Base-by-base conservation (phyloP, 2,113 vertebrate genomes). In the Thamnaconus septentrionalis region DNA sequence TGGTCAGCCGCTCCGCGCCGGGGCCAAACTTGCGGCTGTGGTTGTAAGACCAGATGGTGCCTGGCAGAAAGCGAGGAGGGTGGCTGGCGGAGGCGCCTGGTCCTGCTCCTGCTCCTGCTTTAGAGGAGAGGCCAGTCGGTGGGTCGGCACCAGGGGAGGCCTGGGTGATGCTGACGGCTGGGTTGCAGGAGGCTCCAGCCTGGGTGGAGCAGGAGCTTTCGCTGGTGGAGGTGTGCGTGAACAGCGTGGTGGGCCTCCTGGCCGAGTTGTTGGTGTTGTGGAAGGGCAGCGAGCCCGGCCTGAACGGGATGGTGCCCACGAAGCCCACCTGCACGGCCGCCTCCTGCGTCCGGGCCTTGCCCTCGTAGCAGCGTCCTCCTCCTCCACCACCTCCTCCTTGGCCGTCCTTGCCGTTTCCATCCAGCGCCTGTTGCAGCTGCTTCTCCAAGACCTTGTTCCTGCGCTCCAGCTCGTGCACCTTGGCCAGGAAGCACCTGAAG, bases 21-120 rank as follows among this genome's bases (percentile, higher is more conserved):
- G 94, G 83, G 8, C 94, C 94, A 6, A 94, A 85, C 55, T 94
- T 93, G 52, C 95, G 94, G n/a, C 92, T 88, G 78, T 96, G 96
- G 70, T 93, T 96, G 91, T 94, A 97, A 72, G 95, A 96, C 96
- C 96, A 98, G 88, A 97, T 96, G 69, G 95, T 96, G 64, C 96
- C 96, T 0, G 96, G 95, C 55, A 94, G 85, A 82, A 96, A 95
- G 50, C 95, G 91, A 61, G 88, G 91, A 41, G 84, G 90, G 1
- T 84, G 90, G 56, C 90, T 90, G 11, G 76, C 77, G 63, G 80
- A 80, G 64, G 73, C 57, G 76, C 57, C 18, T 81, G 41, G 43
- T 82, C 73, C n/a, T 12, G 58, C n/a, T 39, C 69, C 64, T 53
- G 9, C 53, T 59, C 65, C 9, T 18, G 66, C 54, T 66, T 79